Percentiles rank a stretch among this genome's conserved stretches.
These are phyloP conservation scores for Malthinus flaveolus DNA, from an alignment of 2,888 invertebrate genomes.

Conservation along the genomic window DNA sequence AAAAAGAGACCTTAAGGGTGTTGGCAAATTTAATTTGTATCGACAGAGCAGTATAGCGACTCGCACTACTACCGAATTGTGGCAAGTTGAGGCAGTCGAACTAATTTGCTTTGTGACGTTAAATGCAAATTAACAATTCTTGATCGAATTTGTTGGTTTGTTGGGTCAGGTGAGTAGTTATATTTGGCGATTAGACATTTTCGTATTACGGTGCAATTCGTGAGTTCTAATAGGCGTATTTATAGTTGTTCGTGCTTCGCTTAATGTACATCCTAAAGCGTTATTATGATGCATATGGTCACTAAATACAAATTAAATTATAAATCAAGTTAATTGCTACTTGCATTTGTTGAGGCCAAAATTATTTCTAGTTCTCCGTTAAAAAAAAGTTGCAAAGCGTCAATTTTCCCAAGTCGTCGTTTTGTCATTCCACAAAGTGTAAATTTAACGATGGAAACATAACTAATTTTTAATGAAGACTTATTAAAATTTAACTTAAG, in stretches of 20 bases:
- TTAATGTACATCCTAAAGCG: conserved; percentile 25
- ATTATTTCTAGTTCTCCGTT: too few relatives aligned
- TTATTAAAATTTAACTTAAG: not conserved
- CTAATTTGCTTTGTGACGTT: conserved; percentile 32
- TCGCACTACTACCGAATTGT: not conserved
- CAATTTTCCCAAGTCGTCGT: too few relatives aligned
- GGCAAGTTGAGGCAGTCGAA: conserved; percentile 4
- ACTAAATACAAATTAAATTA: conserved; percentile 33
- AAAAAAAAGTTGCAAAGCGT: too few relatives aligned
- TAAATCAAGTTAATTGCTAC: too few relatives aligned
- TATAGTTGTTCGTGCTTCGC: conserved; percentile 27
- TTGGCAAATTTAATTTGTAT: not conserved
- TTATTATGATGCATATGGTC: conserved; percentile 32
- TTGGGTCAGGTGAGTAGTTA: conserved; percentile 45
- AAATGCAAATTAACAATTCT: conserved; percentile 44
- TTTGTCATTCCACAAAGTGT: too few relatives aligned
- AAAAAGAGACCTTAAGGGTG: not conserved
- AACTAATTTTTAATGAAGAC: too few relatives aligned
- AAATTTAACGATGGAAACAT: too few relatives aligned
- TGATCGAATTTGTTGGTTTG: conserved; percentile 36
- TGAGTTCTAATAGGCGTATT: conserved; percentile 45
- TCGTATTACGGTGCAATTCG: conserved; percentile 43
- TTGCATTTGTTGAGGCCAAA: too few relatives aligned
- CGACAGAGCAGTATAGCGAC: not conserved
- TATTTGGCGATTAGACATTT: conserved; percentile 42